These are phyloP conservation scores for Drosophila formosana DNA, from an alignment of 2,888 invertebrate species.

Conservation along the genomic window DNA sequence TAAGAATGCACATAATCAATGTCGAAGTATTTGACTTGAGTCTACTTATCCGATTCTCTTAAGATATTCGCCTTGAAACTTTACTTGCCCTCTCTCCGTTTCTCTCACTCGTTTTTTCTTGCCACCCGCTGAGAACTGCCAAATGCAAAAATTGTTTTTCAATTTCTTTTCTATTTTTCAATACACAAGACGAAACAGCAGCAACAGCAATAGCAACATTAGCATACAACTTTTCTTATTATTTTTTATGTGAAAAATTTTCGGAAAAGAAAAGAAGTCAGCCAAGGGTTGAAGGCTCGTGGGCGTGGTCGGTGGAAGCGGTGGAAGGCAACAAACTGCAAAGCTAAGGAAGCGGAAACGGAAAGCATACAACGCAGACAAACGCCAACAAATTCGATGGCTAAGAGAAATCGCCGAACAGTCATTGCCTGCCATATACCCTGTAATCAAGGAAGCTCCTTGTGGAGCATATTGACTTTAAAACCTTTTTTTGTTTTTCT, in stretches of 20 bases:
- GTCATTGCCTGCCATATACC: slow-evolving; percentile 30
- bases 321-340: slow-evolving; percentile 65
- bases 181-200: slow-evolving; percentile 56
- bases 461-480: not conserved
- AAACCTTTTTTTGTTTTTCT: no score
- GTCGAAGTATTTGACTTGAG: slow-evolving; percentile 64
- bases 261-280: slow-evolving; percentile 26
- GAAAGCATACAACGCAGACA: slow-evolving; percentile 79
- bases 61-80: slow-evolving; percentile 40
- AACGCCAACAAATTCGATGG: slow-evolving; percentile 70
- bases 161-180: slow-evolving; percentile 72
- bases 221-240: slow-evolving; percentile 80
- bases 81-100: not conserved
- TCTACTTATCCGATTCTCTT: slow-evolving; percentile 51
- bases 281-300: slow-evolving; percentile 46
- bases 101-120: not conserved
- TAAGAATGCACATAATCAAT: slow-evolving; percentile 54
- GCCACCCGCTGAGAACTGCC: slow-evolving; percentile 52
- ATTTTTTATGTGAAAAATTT: slow-evolving; percentile 80
- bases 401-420: slow-evolving; percentile 48
- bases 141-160: slow-evolving; percentile 76
- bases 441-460: slow-evolving; percentile 1
- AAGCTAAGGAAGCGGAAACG: slow-evolving; percentile 80
- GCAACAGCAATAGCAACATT: slow-evolving; percentile 55
- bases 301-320: slow-evolving; percentile 11